Conservation (phyloP, 2,113 vertebrate species). For the Crotalus helleri region DNA sequence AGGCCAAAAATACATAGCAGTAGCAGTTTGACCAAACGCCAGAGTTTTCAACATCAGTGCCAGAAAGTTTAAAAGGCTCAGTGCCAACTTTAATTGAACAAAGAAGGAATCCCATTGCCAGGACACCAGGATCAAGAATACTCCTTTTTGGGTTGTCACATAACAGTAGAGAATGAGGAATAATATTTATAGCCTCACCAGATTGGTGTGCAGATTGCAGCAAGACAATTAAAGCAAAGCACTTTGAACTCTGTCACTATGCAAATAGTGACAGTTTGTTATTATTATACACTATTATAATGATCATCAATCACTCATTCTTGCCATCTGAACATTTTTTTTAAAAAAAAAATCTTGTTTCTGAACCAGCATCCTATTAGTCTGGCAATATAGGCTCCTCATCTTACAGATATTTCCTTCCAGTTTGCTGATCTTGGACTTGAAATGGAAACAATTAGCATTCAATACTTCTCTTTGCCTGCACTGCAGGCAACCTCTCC, state of each 20-base stretch:
- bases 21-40: background rate
- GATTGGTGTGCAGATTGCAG: background rate
- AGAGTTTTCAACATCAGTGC: background rate
- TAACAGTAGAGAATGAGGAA: background rate
- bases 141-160: background rate
- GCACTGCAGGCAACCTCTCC: background rate
- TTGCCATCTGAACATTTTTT: background rate
- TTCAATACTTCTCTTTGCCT: background rate
- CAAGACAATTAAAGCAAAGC: background rate
- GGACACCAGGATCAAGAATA: background rate
- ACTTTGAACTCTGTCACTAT: background rate
- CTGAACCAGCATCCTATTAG: background rate
- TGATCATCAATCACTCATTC: background rate
- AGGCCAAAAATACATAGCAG: background rate
- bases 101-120: background rate
- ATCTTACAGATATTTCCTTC: background rate
- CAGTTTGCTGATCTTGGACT: background rate
- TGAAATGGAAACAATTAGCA: background rate
- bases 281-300: background rate
- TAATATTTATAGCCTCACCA: background rate
- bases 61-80: background rate
- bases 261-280: background rate
- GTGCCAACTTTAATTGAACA: background rate
- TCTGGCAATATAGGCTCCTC: background rate
- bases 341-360: background rate